phyloP scores from a whole-genome alignment of 2,797 vertebrate species.

The Halcyon chelicuti region DNA sequence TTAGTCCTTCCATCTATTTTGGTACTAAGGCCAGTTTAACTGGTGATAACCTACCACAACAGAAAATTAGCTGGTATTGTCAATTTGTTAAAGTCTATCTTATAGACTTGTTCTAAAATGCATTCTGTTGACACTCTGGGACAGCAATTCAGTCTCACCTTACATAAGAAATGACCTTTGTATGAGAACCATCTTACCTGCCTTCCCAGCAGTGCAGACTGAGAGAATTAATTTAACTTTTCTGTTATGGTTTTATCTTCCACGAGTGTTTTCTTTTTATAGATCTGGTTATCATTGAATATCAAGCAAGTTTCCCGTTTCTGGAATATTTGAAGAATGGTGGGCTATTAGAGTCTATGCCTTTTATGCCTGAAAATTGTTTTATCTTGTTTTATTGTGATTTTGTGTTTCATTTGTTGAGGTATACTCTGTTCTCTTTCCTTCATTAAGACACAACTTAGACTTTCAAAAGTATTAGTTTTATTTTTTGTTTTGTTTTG shows the following conservation, averaged over 20 bases:
- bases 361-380: constrained; percentile 13
- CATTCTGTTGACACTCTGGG: not conserved
- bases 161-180: not conserved
- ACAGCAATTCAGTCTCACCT: not conserved
- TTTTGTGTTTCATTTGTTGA: constrained; percentile 14
- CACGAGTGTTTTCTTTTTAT: not conserved
- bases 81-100: not conserved
- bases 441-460: not conserved
- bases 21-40: not conserved
- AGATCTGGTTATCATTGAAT: not conserved
- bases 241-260: constrained; percentile 35
- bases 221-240: constrained; percentile 22
- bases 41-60: not conserved
- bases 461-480: not conserved
- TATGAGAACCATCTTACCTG: not conserved
- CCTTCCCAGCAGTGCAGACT: not conserved
- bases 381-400: not conserved
- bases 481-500: not conserved
- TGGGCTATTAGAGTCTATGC: constrained; percentile 10
- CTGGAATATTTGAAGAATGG: constrained; percentile 23
- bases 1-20: not conserved
- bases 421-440: not conserved
- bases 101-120: not conserved
- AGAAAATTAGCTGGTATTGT: not conserved
- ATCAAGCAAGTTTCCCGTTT: constrained; percentile 41